phyloP scores from a whole-genome alignment of 2,888 invertebrate genomes.

The Caenorhabditis drosophilae region DNA sequence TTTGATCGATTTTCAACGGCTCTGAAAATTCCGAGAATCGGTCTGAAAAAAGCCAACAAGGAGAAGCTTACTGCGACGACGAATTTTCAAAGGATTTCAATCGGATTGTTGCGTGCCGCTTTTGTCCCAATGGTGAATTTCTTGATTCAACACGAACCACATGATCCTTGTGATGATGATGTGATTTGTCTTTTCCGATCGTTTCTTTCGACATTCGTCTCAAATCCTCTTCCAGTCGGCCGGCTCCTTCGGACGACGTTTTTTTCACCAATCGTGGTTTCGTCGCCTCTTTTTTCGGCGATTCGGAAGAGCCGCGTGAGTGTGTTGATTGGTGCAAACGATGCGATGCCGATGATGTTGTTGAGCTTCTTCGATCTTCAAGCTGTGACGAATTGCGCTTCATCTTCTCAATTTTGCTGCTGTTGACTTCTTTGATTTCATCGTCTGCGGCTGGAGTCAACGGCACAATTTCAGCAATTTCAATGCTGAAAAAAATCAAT shows the following conservation, averaged over 20 bases:
- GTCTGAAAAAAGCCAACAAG: neutral
- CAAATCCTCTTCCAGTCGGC: slow-evolving; percentile 31
- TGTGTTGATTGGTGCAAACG: neutral
- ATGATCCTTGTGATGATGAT: slow-evolving; percentile 33
- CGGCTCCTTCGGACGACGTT: slow-evolving; percentile 35
- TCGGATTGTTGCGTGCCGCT: slow-evolving; percentile 23
- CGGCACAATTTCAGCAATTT: slow-evolving; percentile 21
- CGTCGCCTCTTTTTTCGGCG: slow-evolving; percentile 28
- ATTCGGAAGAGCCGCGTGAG: slow-evolving; percentile 28
- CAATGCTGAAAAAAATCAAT: slow-evolving; percentile 9
- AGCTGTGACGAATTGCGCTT: slow-evolving; percentile 5
- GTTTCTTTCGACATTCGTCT: slow-evolving; percentile 23
- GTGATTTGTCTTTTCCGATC: neutral
- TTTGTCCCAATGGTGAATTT: slow-evolving; percentile 16
- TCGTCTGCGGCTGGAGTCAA: slow-evolving; percentile 34
- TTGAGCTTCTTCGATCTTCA: slow-evolving; percentile 33
- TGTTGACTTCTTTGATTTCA: slow-evolving; percentile 20
- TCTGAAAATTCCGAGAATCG: neutral
- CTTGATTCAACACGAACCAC: slow-evolving; percentile 18
- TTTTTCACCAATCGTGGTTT: slow-evolving; percentile 23
- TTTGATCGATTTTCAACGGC: no score
- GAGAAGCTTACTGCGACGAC: slow-evolving; percentile 11
- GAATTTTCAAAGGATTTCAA: slow-evolving; percentile 23
- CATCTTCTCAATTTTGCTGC: slow-evolving; percentile 3
- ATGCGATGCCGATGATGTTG: slow-evolving; percentile 11